Evolutionary conservation across 2,888 invertebrate genomes (phyloP).

Genomic region (Bibio marci): DNA sequence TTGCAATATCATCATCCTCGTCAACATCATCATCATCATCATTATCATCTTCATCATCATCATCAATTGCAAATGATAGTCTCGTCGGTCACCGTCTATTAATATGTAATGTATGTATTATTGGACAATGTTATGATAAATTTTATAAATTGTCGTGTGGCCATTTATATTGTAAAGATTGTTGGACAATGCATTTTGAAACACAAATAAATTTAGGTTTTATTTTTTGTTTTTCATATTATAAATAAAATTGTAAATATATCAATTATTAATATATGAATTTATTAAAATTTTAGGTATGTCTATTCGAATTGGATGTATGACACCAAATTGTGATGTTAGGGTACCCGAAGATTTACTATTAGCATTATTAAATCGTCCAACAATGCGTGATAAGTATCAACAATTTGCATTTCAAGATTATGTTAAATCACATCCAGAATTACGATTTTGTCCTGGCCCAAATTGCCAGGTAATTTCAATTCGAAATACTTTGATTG

Average conservation of each 20-base stretch:
- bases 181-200: slow-evolving; percentile 94
- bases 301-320: slow-evolving; percentile 82
- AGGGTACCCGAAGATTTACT: slow-evolving; percentile 95
- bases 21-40: background rate
- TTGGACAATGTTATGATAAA: slow-evolving; percentile 44
- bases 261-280: background rate
- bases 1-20: background rate
- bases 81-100: slow-evolving; percentile 14
- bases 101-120: slow-evolving; percentile 67
- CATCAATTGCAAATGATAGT: background rate
- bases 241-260: slow-evolving; percentile 5
- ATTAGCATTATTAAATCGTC: slow-evolving; percentile 64
- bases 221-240: slow-evolving; percentile 33
- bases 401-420: slow-evolving; percentile 92
- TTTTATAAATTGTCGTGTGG: slow-evolving; percentile 74
- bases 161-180: slow-evolving; percentile 88
- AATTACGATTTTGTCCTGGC: slow-evolving; percentile 85
- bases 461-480: slow-evolving; percentile 67
- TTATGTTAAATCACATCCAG: slow-evolving; percentile 85
- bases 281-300: slow-evolving; percentile 33
- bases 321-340: slow-evolving; percentile 88
- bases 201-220: slow-evolving; percentile 82
- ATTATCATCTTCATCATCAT: slow-evolving; percentile 4
- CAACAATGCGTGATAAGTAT: slow-evolving; percentile 76
- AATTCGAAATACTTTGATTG: background rate